Evolutionary conservation across 2,888 invertebrate species (phyloP).

Genomic region (Epicampocera succincta): DNA sequence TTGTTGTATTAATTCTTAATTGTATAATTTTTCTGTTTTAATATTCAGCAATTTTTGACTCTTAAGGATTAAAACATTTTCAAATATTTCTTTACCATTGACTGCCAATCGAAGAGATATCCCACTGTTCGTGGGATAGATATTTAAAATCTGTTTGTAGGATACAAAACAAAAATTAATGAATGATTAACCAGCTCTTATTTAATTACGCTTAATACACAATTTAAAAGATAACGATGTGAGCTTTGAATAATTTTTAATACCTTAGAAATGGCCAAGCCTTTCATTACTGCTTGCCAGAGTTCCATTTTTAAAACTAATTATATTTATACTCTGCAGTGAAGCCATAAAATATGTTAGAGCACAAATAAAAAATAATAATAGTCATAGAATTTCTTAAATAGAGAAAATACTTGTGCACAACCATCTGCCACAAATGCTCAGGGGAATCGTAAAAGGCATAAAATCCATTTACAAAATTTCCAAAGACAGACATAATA

Average conservation of each 20-base stretch:
- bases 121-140: too few species aligned
- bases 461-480: slow-evolving; percentile 27
- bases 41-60: too few species aligned
- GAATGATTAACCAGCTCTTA: too few species aligned
- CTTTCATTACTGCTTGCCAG: neutral
- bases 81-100: too few species aligned
- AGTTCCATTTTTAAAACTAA: slow-evolving; percentile 12
- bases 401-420: neutral
- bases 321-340: neutral
- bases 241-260: neutral
- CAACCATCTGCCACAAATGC: neutral
- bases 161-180: too few species aligned
- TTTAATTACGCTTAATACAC: too few species aligned
- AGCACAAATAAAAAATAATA: slow-evolving; percentile 7
- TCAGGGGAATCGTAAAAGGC: slow-evolving; percentile 15
- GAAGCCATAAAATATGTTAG: slow-evolving; percentile 18
- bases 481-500: slow-evolving; percentile 10
- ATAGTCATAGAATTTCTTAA: neutral
- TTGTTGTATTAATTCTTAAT: too few species aligned
- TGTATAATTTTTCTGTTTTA: too few species aligned
- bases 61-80: too few species aligned
- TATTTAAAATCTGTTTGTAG: too few species aligned
- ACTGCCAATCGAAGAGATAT: too few species aligned
- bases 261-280: neutral
- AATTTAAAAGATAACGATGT: neutral